A percentile compares a stretch with the other conserved stretches of the same genome.
phyloP scores from a whole-genome alignment of 2,113 vertebrate genomes.

The Gallinago jamesoni region DNA sequence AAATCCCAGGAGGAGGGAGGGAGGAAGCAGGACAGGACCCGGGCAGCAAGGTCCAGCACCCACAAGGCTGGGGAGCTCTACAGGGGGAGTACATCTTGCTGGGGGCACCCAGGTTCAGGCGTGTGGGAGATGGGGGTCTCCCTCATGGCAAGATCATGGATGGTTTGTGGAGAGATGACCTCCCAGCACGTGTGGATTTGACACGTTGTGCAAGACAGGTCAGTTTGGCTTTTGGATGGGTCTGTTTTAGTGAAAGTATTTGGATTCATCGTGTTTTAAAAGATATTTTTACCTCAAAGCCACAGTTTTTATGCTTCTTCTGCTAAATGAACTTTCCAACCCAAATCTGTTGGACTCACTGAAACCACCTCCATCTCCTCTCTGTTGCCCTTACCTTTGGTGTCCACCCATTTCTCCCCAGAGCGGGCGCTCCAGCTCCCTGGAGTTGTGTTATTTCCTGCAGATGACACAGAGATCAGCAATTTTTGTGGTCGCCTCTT shows the following conservation, averaged over 20 bases:
- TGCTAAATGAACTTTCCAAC: neutral
- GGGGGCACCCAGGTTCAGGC: neutral
- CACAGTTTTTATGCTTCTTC: neutral
- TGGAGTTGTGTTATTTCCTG: fast-evolving
- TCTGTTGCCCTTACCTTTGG: neutral
- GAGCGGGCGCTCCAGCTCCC: neutral
- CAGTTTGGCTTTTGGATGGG: neutral
- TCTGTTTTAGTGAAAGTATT: neutral
- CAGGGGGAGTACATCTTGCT: fast-evolving
- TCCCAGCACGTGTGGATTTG: fast-evolving
- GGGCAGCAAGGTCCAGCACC: neutral
- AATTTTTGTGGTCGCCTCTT: neutral
- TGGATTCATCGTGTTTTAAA: neutral
- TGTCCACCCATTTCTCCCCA: neutral
- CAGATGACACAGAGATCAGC: neutral
- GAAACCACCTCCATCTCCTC: neutral
- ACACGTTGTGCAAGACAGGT: fast-evolving
- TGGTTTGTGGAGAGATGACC: neutral
- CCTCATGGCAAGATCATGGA: neutral
- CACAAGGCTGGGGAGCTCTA: neutral
- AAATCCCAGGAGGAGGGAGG: neutral
- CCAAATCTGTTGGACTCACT: neutral
- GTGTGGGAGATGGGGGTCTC: neutral
- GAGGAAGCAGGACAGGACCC: neutral
- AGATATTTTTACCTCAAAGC: neutral